Evolutionary conservation across 2,113 vertebrate genomes (phyloP).

Genomic region (Ranitomeya imitator): DNA sequence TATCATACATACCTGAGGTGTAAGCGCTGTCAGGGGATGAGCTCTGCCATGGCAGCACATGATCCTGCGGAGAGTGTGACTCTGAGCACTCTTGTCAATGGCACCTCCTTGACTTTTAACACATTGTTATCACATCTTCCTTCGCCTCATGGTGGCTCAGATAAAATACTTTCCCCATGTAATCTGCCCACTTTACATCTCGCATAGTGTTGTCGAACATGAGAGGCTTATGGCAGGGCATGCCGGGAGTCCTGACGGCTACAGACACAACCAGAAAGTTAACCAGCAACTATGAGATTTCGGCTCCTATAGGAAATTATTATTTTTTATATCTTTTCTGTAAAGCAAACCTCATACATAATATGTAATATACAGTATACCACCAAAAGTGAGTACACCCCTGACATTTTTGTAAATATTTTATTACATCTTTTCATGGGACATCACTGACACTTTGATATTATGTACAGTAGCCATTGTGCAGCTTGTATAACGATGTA

Average conservation of each 20-base stretch:
- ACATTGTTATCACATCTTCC: constrained; percentile 65
- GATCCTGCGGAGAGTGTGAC: constrained; percentile 52
- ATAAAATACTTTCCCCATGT: constrained; percentile 71
- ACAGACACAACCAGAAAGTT: neutral
- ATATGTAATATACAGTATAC: too few species aligned
- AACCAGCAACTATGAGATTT: neutral
- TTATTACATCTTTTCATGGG: too few species aligned
- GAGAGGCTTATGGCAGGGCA: constrained; percentile 48
- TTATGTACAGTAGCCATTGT: too few species aligned
- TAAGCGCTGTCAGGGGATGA: neutral
- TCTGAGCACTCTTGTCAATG: constrained; percentile 62
- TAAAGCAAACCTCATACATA: too few species aligned
- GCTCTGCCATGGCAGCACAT: constrained; percentile 4
- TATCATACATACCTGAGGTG: constrained; percentile 7
- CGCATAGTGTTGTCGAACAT: constrained; percentile 33
- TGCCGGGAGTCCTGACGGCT: neutral
- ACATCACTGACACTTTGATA: too few species aligned
- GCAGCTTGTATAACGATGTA: too few species aligned
- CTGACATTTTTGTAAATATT: too few species aligned
- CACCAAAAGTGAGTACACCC: too few species aligned
- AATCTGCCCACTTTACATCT: constrained; percentile 59
- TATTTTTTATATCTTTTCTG: too few species aligned
- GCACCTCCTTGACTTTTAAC: constrained; percentile 72
- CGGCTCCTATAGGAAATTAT: neutral
- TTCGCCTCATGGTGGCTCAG: constrained; percentile 61